A percentile compares a stretch with the other conserved stretches of the same genome.
Conservation (phyloP, 2,888 invertebrate genomes). For the Cacoxenus indagator region DNA sequence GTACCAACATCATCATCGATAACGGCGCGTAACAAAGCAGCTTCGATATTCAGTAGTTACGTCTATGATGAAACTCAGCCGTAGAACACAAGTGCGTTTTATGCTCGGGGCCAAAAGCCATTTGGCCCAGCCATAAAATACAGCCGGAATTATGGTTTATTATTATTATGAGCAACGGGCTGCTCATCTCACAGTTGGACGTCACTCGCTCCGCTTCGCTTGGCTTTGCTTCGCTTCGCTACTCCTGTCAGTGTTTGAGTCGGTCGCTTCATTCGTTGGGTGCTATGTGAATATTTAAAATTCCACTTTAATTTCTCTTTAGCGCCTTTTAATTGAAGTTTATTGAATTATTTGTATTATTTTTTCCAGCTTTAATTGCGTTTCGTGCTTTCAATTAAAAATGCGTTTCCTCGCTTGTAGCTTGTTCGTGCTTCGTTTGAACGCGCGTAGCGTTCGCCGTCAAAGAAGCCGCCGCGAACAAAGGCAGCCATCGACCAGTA, state of each 20-base stretch:
- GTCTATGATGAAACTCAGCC: neutral
- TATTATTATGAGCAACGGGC: constrained; percentile 51
- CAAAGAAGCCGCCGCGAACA: neutral
- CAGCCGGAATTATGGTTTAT: constrained; percentile 62
- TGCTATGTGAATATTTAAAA: constrained; percentile 31
- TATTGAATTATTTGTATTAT: constrained; percentile 45
- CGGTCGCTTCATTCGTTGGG: neutral
- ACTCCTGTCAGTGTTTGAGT: neutral
- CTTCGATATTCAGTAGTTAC: neutral
- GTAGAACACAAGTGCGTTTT: constrained; percentile 60
- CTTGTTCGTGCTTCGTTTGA: constrained; percentile 24
- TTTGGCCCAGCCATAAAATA: constrained; percentile 57
- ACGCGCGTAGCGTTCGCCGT: neutral
- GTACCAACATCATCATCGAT: neutral
- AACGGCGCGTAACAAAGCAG: neutral
- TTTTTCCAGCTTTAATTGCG: constrained; percentile 33
- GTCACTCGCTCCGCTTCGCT: neutral
- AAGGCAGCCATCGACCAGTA: neutral
- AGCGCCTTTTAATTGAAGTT: constrained; percentile 51
- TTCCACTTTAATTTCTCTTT: constrained; percentile 46
- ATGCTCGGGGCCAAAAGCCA: constrained; percentile 52
- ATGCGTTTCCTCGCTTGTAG: constrained; percentile 31
- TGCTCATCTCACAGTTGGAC: neutral
- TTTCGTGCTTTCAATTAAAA: constrained; percentile 49
- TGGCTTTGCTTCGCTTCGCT: neutral